Evolutionary conservation across 2,797 vertebrate genomes (phyloP).

Genomic region (Coccyzus lansbergi): DNA sequence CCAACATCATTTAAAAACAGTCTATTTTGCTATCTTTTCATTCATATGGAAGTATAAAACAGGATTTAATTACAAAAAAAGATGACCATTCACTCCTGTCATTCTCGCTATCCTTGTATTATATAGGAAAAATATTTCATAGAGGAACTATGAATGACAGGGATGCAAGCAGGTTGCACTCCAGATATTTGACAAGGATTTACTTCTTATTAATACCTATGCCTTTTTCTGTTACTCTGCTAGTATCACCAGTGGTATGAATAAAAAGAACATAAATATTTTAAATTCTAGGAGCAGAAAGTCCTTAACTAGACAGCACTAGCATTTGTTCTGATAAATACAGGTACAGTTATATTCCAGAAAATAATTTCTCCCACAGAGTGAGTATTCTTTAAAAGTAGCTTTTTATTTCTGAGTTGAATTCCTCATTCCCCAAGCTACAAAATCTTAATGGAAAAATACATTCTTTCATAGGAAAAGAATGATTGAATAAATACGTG

Average conservation of each 20-base stretch:
- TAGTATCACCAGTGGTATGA: neutral
- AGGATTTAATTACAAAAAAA: neutral
- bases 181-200: neutral
- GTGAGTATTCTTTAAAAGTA: neutral
- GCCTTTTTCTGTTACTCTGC: neutral
- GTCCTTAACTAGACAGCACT: neutral
- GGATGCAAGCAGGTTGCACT: neutral
- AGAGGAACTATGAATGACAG: neutral
- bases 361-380: neutral
- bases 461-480: neutral
- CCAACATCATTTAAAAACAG: neutral
- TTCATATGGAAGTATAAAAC: neutral
- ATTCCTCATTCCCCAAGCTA: neutral
- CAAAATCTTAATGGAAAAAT: neutral
- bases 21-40: neutral
- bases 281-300: neutral
- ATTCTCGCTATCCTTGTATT: neutral
- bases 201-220: neutral
- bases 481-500: neutral
- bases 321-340: neutral
- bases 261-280: neutral
- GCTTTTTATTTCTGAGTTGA: neutral
- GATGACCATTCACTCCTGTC: neutral
- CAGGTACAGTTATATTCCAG: neutral
- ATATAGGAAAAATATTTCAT: neutral